Evolutionary conservation across 2,113 vertebrate species (phyloP).

Genomic region (Gallinago paraguaiae): DNA sequence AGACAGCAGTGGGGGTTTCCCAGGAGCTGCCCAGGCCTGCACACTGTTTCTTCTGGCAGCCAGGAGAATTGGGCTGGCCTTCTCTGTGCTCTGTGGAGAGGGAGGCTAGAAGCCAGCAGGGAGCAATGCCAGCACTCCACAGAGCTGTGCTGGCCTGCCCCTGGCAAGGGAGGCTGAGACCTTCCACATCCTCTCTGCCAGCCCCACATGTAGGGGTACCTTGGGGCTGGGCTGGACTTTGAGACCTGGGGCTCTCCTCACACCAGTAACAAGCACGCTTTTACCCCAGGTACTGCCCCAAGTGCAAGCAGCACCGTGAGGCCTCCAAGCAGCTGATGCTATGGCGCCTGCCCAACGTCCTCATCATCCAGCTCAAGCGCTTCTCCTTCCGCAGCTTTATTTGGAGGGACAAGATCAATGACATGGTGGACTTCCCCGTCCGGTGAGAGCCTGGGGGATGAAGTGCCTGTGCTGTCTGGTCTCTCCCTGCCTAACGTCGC

Average conservation of each 20-base stretch:
- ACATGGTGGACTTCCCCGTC: slow-evolving; percentile 97
- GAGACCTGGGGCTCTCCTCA: not conserved
- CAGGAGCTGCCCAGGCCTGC: not conserved
- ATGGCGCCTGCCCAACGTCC: slow-evolving; percentile 94
- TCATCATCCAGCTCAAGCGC: slow-evolving; percentile 98
- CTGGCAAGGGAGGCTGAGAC: not conserved
- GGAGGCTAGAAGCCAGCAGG: not conserved
- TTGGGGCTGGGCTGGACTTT: not conserved
- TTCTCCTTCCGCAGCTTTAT: slow-evolving; percentile 99
- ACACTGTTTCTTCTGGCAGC: not conserved
- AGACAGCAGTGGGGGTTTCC: not conserved
- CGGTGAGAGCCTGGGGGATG: slow-evolving; percentile 73
- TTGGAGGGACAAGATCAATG: slow-evolving; percentile 99
- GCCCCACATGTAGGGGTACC: not conserved
- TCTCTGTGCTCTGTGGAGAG: not conserved
- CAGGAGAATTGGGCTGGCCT: not conserved
- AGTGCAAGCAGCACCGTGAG: slow-evolving; percentile 96
- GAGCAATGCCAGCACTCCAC: not conserved
- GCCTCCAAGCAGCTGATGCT: slow-evolving; percentile 96
- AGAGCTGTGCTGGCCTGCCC: not conserved
- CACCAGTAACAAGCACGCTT: rapidly evolving
- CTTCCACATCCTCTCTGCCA: not conserved
- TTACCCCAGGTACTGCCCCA: slow-evolving; percentile 89
- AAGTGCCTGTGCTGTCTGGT: not conserved
- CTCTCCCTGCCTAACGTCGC: not conserved